These are phyloP conservation scores for Aethina tumida DNA, from an alignment of 1,140 invertebrate species.

Conservation along the genomic window DNA sequence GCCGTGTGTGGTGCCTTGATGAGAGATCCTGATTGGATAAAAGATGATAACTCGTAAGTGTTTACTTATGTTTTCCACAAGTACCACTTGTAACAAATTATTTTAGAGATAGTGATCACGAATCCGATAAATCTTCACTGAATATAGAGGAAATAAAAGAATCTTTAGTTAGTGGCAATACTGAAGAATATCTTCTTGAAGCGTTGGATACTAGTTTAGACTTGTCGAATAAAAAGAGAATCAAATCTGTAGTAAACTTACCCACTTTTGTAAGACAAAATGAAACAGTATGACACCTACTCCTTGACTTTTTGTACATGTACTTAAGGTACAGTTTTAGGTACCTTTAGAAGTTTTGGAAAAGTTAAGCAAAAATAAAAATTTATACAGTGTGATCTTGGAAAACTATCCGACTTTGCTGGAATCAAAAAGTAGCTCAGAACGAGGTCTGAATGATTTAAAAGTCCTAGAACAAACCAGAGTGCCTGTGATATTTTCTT, in stretches of 20 bases:
- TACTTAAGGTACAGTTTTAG: constrained; percentile 39
- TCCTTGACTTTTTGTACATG: constrained; percentile 5
- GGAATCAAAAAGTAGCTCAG: constrained; percentile 48
- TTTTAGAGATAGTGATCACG: too few relatives aligned
- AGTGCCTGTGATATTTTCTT: constrained; percentile 14
- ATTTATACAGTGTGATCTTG: constrained; percentile 57
- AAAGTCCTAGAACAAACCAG: constrained; percentile 6
- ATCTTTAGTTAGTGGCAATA: too few relatives aligned
- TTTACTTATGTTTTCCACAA: not conserved
- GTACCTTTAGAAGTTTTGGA: constrained; percentile 54
- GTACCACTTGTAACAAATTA: too few relatives aligned
- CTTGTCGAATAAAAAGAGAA: constrained; percentile 16
- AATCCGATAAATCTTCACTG: too few relatives aligned
- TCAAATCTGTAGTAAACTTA: constrained; percentile 57
- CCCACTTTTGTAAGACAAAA: constrained; percentile 61
- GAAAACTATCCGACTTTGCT: constrained; percentile 62
- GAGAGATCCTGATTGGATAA: constrained; percentile 71
- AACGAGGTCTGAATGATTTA: constrained; percentile 12
- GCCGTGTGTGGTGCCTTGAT: constrained; percentile 81
- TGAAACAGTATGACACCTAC: constrained; percentile 45
- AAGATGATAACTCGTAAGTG: constrained; percentile 40
- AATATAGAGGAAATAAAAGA: too few relatives aligned
- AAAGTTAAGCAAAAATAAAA: constrained; percentile 51
- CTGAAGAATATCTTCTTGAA: too few relatives aligned
- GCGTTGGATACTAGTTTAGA: constrained; percentile 1